Evolutionary conservation across 92 coral and sea anemone species (phyloP).

Genomic region (Palythoa grandis): DNA sequence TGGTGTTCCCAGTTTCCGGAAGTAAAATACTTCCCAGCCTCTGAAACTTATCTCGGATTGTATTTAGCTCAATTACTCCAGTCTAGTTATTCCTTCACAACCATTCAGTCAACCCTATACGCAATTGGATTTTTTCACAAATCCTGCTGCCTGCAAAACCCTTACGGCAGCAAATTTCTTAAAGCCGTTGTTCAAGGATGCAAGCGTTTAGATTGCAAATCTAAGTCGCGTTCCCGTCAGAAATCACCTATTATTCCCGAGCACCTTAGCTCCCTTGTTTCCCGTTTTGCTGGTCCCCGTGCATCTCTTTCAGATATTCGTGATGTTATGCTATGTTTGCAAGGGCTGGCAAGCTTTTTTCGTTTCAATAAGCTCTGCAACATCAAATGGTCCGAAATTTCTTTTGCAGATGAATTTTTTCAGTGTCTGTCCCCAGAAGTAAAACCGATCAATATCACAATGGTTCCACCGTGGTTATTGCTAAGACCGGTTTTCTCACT

Average conservation of each 20-base stretch:
- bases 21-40: constrained; percentile 14
- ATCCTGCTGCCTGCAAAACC: constrained; percentile 12
- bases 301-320: too few species aligned
- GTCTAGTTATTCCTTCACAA: constrained; percentile 8
- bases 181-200: constrained; percentile 6
- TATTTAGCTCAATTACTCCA: constrained; percentile 14
- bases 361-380: constrained; percentile 11
- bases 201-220: constrained; percentile 18
- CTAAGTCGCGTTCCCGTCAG: constrained; percentile 8
- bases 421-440: background rate
- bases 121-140: constrained; percentile 19
- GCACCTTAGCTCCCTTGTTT: constrained; percentile 11
- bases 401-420: background rate
- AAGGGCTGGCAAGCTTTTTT: background rate
- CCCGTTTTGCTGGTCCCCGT: constrained; percentile 12
- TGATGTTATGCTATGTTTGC: constrained; percentile 1
- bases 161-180: constrained; percentile 6
- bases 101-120: background rate
- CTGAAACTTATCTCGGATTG: constrained; percentile 17
- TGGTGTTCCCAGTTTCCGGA: constrained; percentile 15
- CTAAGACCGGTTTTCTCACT: constrained; percentile 35
- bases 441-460: background rate
- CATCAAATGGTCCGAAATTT: background rate
- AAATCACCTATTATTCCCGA: constrained; percentile 14
- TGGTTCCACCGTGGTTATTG: constrained; percentile 32